These are phyloP conservation scores for Globodera rostochiensis DNA, from an alignment of 1,140 invertebrate species.

Conservation along the genomic window DNA sequence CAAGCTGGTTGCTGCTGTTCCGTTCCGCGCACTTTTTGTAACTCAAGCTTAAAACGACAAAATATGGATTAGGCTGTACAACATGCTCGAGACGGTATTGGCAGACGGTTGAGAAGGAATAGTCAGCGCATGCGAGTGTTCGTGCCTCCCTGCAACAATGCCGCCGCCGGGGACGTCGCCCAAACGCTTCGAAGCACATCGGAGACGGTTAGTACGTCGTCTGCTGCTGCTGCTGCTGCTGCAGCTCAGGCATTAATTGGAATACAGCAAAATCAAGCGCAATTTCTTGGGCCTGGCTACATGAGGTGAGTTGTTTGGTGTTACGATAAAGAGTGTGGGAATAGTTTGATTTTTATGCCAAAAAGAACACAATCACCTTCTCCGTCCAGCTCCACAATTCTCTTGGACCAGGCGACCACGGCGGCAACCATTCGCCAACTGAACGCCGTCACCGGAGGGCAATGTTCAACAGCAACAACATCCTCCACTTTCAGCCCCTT, in stretches of 20 bases:
- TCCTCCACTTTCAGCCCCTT: neutral
- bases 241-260: neutral
- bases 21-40: too few species aligned
- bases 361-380: neutral
- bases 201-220: slow-evolving; percentile 2
- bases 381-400: neutral
- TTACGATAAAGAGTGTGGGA: neutral
- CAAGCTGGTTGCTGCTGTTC: too few species aligned
- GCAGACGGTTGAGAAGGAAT: slow-evolving; percentile 32
- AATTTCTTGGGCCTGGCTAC: slow-evolving; percentile 11
- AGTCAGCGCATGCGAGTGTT: slow-evolving; percentile 40
- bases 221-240: neutral
- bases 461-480: neutral
- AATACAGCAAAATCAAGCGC: slow-evolving; percentile 13
- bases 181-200: slow-evolving; percentile 30
- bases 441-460: slow-evolving; percentile 28
- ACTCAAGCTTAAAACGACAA: neutral
- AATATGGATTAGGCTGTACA: slow-evolving; percentile 35
- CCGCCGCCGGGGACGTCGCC: slow-evolving; percentile 8
- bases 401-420: slow-evolving; percentile 21
- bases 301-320: neutral
- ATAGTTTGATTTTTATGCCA: neutral
- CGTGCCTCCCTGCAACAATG: slow-evolving; percentile 17
- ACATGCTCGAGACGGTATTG: slow-evolving; percentile 52
- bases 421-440: slow-evolving; percentile 44